These are phyloP conservation scores for Pampus argenteus DNA, from an alignment of 2,797 vertebrate species.

Conservation along the genomic window DNA sequence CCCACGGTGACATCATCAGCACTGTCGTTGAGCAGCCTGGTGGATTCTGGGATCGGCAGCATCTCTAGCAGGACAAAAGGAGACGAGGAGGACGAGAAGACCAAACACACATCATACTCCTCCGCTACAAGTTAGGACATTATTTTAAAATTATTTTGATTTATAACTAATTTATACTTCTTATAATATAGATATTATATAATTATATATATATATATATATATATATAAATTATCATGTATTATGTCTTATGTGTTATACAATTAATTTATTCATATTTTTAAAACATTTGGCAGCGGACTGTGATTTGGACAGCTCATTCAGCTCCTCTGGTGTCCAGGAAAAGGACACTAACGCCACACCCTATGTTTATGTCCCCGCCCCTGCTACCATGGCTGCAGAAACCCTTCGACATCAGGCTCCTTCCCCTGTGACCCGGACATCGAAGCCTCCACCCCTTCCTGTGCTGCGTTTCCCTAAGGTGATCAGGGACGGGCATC, in stretches of 20 bases:
- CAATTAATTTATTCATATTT: background rate
- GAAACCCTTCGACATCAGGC: conserved; percentile 29
- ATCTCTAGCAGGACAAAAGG: conserved; percentile 77
- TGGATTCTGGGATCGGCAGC: conserved; percentile 80
- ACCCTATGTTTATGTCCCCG: background rate
- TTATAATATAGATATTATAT: background rate
- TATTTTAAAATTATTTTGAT: background rate
- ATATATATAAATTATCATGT: too few relatives aligned
- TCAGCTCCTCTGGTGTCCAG: conserved; percentile 84
- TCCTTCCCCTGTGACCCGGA: conserved; percentile 32
- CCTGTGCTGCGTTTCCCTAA: conserved; percentile 86
- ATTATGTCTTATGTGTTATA: too few relatives aligned
- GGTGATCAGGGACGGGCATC: conserved; percentile 75
- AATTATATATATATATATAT: background rate
- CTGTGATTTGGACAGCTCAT: conserved; percentile 87
- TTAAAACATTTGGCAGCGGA: conserved; percentile 81
- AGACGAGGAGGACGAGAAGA: conserved; percentile 81
- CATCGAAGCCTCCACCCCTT: conserved; percentile 64
- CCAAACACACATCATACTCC: conserved; percentile 80
- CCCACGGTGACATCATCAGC: background rate
- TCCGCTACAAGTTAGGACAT: conserved; percentile 83
- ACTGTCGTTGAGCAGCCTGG: conserved; percentile 39
- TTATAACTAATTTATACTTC: too few relatives aligned
- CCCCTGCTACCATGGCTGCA: background rate
- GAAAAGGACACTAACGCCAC: conserved; percentile 55